Percentiles rank a stretch among this genome's conserved stretches.
phyloP scores from a whole-genome alignment of 2,797 vertebrate genomes.

The Eupleurogrammus muticus region DNA sequence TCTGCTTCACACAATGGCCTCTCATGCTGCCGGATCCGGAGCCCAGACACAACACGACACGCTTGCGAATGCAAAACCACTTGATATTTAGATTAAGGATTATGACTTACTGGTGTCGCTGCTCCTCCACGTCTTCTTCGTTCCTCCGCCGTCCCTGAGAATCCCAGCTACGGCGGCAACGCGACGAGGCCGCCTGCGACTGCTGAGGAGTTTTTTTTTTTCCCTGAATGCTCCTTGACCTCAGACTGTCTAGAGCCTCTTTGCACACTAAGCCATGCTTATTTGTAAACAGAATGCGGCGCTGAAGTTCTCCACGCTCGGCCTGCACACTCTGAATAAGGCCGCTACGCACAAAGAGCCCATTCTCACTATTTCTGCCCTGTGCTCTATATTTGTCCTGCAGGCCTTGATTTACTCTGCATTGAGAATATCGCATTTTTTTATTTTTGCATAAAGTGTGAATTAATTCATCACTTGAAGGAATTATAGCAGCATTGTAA shows the following conservation, averaged over 20 bases:
- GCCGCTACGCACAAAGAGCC: constrained; percentile 61
- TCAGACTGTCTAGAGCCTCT: constrained; percentile 67
- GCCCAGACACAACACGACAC: constrained; percentile 68
- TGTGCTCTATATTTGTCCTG: constrained; percentile 22
- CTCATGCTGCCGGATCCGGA: constrained; percentile 59
- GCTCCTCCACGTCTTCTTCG: constrained; percentile 33
- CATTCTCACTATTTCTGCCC: constrained; percentile 54
- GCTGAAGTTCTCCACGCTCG: constrained; percentile 45
- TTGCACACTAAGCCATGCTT: constrained; percentile 67
- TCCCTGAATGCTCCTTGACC: constrained; percentile 68
- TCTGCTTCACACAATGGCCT: constrained; percentile 60
- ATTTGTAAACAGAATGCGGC: constrained; percentile 78
- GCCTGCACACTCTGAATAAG: constrained; percentile 47
- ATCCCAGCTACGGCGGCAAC: constrained; percentile 35
- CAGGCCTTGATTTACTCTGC: constrained; percentile 36
- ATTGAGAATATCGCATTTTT: constrained; percentile 15
- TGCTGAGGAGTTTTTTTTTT: constrained; percentile 64
- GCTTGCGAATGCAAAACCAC: constrained; percentile 67
- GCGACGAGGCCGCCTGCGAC: constrained; percentile 40
- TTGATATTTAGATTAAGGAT: constrained; percentile 74
- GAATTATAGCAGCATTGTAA: too few species aligned
- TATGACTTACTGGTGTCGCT: constrained; percentile 49
- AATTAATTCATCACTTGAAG: constrained; percentile 4
- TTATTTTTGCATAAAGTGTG: constrained; percentile 18
- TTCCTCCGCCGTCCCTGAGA: constrained; percentile 45